Evolutionary conservation across 2,797 vertebrate species (phyloP).

Genomic region (Nannoperca obscura): DNA sequence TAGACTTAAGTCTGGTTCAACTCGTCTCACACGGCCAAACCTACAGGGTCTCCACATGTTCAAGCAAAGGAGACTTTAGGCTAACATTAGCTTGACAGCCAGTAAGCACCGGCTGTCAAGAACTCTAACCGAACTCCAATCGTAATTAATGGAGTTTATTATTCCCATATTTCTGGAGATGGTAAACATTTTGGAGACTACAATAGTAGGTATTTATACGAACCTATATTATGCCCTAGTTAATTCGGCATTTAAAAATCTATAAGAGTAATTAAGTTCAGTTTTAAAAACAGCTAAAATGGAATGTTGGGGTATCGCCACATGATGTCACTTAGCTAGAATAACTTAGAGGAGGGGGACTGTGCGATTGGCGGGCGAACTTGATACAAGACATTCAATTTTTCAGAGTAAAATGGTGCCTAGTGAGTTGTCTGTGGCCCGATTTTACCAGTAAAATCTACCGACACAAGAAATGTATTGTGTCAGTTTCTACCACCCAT

Average conservation of each 20-base stretch:
- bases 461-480: fast-evolving
- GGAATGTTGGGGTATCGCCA: neutral
- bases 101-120: neutral
- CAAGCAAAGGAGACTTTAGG: neutral
- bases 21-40: neutral
- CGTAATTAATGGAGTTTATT: neutral
- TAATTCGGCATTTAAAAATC: neutral
- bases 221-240: neutral
- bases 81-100: conserved; percentile 5
- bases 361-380: neutral
- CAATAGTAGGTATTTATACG: fast-evolving
- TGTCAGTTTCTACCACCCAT: fast-evolving
- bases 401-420: fast-evolving
- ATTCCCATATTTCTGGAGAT: neutral
- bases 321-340: no score
- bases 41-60: neutral
- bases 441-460: neutral
- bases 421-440: neutral
- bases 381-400: neutral
- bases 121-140: neutral
- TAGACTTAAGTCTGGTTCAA: neutral
- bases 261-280: fast-evolving
- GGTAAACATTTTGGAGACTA: neutral
- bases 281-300: neutral
- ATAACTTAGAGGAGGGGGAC: neutral